Conservation (phyloP, 2,797 vertebrate genomes). For the Gila robusta region DNA sequence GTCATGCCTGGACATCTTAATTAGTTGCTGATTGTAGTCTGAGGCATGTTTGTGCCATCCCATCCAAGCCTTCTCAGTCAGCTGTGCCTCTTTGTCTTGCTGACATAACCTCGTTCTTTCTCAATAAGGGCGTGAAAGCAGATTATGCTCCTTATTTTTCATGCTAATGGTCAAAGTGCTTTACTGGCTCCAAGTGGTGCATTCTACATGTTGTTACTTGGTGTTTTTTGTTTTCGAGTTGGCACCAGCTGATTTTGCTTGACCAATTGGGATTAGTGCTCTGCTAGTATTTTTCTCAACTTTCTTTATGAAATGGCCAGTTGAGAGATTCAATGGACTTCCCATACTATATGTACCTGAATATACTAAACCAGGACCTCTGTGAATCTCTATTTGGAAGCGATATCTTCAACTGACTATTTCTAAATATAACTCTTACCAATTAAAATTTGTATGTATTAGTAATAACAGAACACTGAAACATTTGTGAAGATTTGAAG, state of each 20-base stretch:
- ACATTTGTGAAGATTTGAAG: neutral
- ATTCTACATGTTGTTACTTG: slow-evolving; percentile 65
- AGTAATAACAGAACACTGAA: neutral
- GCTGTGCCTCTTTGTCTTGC: slow-evolving; percentile 32
- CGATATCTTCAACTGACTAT: neutral
- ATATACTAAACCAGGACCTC: neutral
- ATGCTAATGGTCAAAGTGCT: slow-evolving; percentile 66
- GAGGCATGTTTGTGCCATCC: slow-evolving; percentile 28
- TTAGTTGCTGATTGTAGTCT: slow-evolving; percentile 32
- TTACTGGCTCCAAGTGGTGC: slow-evolving; percentile 73
- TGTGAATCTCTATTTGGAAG: neutral
- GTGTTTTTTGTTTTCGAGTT: slow-evolving; percentile 45
- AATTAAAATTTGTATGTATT: neutral
- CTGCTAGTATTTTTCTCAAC: slow-evolving; percentile 7
- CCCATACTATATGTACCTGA: neutral
- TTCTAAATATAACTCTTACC: neutral
- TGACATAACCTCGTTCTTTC: slow-evolving; percentile 54
- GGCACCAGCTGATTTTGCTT: slow-evolving; percentile 27
- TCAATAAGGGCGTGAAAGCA: slow-evolving; percentile 78
- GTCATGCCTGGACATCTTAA: slow-evolving; percentile 32
- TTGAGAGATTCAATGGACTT: neutral
- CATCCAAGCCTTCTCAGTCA: slow-evolving; percentile 70
- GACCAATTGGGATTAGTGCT: slow-evolving; percentile 41
- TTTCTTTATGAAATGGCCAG: neutral
- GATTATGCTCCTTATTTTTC: slow-evolving; percentile 81